These are phyloP conservation scores for Luehdorfia chinensis DNA, from an alignment of 1,140 invertebrate genomes.

Conservation along the genomic window DNA sequence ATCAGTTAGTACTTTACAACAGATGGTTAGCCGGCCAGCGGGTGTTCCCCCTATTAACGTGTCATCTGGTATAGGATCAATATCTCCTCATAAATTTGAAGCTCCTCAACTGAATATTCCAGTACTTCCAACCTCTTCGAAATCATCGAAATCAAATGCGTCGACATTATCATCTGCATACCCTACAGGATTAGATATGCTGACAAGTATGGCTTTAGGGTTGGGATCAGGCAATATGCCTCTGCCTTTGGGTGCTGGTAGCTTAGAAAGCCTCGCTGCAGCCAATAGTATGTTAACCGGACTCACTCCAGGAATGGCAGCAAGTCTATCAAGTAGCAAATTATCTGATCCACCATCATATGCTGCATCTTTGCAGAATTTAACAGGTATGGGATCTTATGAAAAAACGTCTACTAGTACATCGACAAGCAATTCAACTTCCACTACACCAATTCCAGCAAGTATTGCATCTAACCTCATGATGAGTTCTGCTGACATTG, in stretches of 20 bases:
- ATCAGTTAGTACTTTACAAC: slow-evolving; percentile 71
- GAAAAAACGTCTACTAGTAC: slow-evolving; percentile 64
- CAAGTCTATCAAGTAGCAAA: slow-evolving; percentile 59
- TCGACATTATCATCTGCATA: slow-evolving; percentile 48
- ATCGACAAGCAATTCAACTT: slow-evolving; percentile 49
- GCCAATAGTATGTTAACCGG: slow-evolving; percentile 70
- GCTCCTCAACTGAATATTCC: slow-evolving; percentile 70
- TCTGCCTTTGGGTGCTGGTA: slow-evolving; percentile 48
- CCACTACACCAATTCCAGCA: slow-evolving; percentile 63
- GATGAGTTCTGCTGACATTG: slow-evolving; percentile 79
- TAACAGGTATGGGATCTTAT: slow-evolving; percentile 57
- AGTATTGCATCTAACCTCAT: slow-evolving; percentile 78
- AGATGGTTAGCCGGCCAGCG: slow-evolving; percentile 71
- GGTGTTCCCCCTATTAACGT: slow-evolving; percentile 71
- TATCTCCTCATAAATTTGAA: slow-evolving; percentile 72
- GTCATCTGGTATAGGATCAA: slow-evolving; percentile 62
- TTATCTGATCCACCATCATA: slow-evolving; percentile 69
- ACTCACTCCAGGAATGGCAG: slow-evolving; percentile 60
- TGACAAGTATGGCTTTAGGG: slow-evolving; percentile 73
- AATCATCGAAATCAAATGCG: slow-evolving; percentile 63
- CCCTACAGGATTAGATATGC: slow-evolving; percentile 72
- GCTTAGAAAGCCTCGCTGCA: slow-evolving; percentile 65
- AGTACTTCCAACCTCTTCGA: slow-evolving; percentile 60
- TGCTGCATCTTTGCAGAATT: slow-evolving; percentile 61
- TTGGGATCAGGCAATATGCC: slow-evolving; percentile 62